Evolutionary conservation across 2,113 vertebrate genomes (phyloP).

Genomic region (Dryoscopus gambensis): DNA sequence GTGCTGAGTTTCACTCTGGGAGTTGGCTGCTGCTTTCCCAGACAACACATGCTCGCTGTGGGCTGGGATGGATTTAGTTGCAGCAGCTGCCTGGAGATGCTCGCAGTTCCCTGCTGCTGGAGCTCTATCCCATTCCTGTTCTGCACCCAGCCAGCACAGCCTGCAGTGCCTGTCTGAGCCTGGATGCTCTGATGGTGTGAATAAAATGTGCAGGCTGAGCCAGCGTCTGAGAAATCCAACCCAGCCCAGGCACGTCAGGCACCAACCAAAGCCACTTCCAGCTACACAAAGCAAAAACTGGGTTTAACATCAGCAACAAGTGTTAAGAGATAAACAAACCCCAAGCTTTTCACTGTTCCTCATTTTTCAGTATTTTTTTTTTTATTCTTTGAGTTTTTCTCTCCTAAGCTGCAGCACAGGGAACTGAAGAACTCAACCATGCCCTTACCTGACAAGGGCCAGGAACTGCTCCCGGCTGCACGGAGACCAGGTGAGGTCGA

Average conservation of each 20-base stretch:
- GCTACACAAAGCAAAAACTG: background rate
- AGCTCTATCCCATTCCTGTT: background rate
- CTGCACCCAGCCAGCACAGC: conserved; percentile 18
- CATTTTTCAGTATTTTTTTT: background rate
- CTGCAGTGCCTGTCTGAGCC: background rate
- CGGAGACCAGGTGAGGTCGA: conserved; percentile 84
- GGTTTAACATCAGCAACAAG: background rate
- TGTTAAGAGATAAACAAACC: background rate
- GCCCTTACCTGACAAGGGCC: conserved; percentile 82
- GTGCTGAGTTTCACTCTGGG: conserved; percentile 22
- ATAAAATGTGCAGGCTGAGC: conserved; percentile 9
- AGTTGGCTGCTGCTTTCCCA: conserved; percentile 45
- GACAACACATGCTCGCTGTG: conserved; percentile 43
- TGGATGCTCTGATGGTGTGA: conserved; percentile 2
- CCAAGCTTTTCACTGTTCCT: background rate
- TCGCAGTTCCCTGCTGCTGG: conserved; percentile 22
- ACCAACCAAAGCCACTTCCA: background rate
- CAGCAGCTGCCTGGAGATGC: conserved; percentile 58
- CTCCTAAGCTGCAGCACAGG: background rate
- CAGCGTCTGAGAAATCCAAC: background rate
- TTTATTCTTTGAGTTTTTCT: background rate
- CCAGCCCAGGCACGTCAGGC: background rate
- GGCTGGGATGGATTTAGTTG: conserved; percentile 44
- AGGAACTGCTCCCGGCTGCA: conserved; percentile 86
- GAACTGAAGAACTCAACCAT: background rate